Base-by-base conservation (phyloP, 2,888 invertebrate genomes). In the Corbicula japonica region DNA sequence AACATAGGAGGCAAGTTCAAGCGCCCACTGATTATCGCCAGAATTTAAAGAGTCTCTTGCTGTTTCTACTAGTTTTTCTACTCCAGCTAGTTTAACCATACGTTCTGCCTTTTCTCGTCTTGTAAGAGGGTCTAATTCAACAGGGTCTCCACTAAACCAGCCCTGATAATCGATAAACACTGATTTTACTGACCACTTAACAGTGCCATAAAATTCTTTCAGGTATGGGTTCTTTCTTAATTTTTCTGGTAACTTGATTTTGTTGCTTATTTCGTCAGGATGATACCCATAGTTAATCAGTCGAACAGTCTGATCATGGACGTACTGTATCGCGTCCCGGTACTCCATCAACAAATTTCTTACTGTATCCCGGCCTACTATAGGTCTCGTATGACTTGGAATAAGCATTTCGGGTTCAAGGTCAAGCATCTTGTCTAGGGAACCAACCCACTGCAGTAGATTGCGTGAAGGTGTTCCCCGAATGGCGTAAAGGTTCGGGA, bases 401-500 rank as follows among this genome's bases (percentile, higher is more conserved):
- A 92, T 87, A 8, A 92, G 80, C 62, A 86, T 79, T 26, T 87
- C 85, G 4, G 91, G 87, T 26, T 82, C 70, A 12, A 91, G 81
- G 10, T 84, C 76, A 10, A 90, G 74, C 63, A 92, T 90, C n/a
- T 66, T 83, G 41, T 91, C 90, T 34, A 92, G 48, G 2, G 92
- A 92, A 18, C 72, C 48, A 2, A 84, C 78, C 92, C 92, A 92
- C 44, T 85, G 77, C 48, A 84, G 71, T 0, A 87, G 76, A 66
- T 90, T 84, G 6, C 92, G 77, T 5, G 87, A 75, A 2, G 85
- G 82, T 0, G 88, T 90, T 26, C 92, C 92, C 4, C 92, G 80
- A 50, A 92, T 92, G 32, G 91, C 90, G 83, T 91, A 92, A 6
- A 92, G 75, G 73, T 91, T 92, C 0, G 92, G 92, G 63, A 92